Evolutionary conservation across 1,140 invertebrate genomes (phyloP), one percentile per base, ranked within the genome.

Genomic region (Proales similis): DNA sequence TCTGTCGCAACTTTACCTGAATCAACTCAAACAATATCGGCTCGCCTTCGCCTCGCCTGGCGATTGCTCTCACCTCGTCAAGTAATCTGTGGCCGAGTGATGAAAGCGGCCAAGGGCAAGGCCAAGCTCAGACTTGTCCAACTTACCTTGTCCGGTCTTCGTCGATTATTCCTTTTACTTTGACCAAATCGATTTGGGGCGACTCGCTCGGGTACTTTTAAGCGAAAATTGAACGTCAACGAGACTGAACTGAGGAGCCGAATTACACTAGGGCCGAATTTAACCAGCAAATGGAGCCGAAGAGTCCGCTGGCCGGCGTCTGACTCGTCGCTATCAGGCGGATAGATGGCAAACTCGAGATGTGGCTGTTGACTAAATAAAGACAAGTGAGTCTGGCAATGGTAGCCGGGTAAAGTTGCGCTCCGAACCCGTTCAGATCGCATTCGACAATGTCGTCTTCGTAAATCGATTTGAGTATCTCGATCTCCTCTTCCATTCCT

Each of bases 401-500:
- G 17, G 9, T 42, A 39, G 12, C 1, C 30, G 27, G 4, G 17
- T 51, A 22, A 29, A 49, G 22, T 9, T 4, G 22, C 22, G 3
- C 9, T 22, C 33, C 26, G 39, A n/a, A 57, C 51, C 19, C 22
- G 1, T 57, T 4, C 11, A 57, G 27, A 14, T 57, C 27, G 4
- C 27, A 12, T 0, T n/a, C 30, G 7, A 27, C 14, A 57, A 57
- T 57, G 12, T 57, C 51, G 22, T 57, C 20, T 19, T 22, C 17
- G 30, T 57, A 57, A 26, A 57, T 57, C 12, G 51, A 57, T 57
- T 57, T 2, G 26, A 57, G 32, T 29, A 57, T 57, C 45, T 57
- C 51, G 17, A 57, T 5, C 22, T 57, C 51, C 17, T 57, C 51
- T 57, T 57, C 51, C 51, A 57, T 57, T 14, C 30, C 26, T 3